phyloP scores from a whole-genome alignment of 2,797 vertebrate species.

The Xenops minutus region DNA sequence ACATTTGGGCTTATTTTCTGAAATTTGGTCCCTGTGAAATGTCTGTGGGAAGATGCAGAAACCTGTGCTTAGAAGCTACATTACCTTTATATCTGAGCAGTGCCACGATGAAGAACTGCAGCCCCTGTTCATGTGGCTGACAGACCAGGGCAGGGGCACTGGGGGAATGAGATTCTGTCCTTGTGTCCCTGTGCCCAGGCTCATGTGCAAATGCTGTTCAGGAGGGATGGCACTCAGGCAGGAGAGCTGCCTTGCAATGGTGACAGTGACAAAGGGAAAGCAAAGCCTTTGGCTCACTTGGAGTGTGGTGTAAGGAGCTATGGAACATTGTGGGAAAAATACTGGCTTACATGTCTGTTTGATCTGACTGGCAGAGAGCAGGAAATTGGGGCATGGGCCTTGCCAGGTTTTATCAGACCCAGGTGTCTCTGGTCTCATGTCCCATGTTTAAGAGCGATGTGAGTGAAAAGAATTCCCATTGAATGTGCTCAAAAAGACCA shows the following conservation, averaged over 20 bases:
- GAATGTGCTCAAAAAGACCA: not conserved
- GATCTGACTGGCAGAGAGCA: not conserved
- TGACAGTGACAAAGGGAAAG: not conserved
- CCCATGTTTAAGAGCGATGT: not conserved
- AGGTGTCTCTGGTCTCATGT: not conserved
- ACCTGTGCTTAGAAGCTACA: not conserved
- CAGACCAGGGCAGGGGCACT: not conserved
- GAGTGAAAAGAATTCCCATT: not conserved
- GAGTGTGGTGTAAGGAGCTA: not conserved
- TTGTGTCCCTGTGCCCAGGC: not conserved
- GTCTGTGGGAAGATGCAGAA: not conserved
- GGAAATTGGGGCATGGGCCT: not conserved
- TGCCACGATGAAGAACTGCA: not conserved
- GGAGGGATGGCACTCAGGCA: not conserved
- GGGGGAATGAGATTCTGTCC: not conserved
- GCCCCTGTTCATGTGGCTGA: fast-evolving
- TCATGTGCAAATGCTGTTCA: not conserved
- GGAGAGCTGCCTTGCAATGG: not conserved
- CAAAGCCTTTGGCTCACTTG: not conserved
- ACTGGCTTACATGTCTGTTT: not conserved
- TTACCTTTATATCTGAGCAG: not conserved
- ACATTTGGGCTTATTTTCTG: not conserved
- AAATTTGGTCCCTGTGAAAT: not conserved
- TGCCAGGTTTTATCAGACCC: not conserved
- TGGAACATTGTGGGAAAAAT: not conserved